Conservation (phyloP, 2,797 vertebrate genomes). For the Microcaecilia unicolor region DNA sequence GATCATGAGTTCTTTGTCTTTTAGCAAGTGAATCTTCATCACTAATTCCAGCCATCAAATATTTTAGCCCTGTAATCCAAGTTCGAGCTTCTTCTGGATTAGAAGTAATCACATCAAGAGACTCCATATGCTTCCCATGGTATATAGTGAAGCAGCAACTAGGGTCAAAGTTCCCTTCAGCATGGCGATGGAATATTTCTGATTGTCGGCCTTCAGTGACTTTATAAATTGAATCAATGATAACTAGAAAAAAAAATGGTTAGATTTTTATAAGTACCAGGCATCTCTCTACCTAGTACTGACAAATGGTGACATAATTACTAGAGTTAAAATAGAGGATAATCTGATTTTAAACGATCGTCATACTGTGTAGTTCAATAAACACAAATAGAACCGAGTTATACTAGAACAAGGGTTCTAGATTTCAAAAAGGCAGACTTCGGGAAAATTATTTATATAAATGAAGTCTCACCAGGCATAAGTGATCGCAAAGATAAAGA, state of each 20-base stretch:
- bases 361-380: no score
- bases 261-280: no score
- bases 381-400: no score
- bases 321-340: no score
- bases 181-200: constrained; percentile 85
- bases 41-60: constrained; percentile 94
- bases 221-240: constrained; percentile 96
- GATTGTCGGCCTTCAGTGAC: constrained; percentile 89
- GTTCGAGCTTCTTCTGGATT: constrained; percentile 91
- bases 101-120: constrained; percentile 85
- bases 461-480: no score
- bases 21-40: constrained; percentile 92
- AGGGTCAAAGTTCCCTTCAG: constrained; percentile 80
- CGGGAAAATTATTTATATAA: no score
- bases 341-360: no score
- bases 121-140: constrained; percentile 95
- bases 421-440: no score
- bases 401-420: no score
- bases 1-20: constrained; percentile 83
- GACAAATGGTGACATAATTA: no score
- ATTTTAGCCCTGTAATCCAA: constrained; percentile 92
- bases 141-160: constrained; percentile 94
- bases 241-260: constrained; percentile 55
- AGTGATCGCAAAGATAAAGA: no score
- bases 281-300: no score